Evolutionary conservation across 2,888 invertebrate species (phyloP).

Genomic region (Tetranychus piercei): DNA sequence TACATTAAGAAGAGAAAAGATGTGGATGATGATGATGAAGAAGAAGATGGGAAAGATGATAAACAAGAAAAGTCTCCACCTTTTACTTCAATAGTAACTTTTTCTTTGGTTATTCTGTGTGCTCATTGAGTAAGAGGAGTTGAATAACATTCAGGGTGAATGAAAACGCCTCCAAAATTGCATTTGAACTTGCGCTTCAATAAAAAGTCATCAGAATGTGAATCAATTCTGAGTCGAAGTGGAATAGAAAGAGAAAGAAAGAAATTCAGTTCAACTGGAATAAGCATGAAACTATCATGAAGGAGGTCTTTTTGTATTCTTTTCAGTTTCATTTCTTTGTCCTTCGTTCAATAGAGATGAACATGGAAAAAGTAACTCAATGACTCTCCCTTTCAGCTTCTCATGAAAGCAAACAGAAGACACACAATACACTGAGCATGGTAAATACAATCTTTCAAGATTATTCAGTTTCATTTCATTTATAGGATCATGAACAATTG

Average conservation of each 20-base stretch:
- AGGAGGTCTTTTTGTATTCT: neutral
- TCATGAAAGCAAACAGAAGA: neutral
- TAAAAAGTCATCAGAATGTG: neutral
- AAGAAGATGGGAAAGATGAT: too few species aligned
- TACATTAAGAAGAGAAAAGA: too few species aligned
- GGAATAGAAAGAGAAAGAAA: neutral
- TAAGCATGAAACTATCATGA: slow-evolving; percentile 1
- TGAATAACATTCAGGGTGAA: too few species aligned
- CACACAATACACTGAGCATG: neutral
- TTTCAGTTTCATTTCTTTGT: neutral
- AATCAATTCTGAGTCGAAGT: neutral
- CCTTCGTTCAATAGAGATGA: neutral
- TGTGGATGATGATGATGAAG: too few species aligned
- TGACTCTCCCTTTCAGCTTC: neutral
- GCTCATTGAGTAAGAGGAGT: too few species aligned
- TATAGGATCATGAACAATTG: neutral
- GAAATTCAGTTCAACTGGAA: neutral
- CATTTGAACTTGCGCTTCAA: neutral
- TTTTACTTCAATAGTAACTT: too few species aligned
- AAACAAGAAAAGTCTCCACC: too few species aligned
- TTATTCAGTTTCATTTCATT: neutral
- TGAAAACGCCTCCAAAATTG: too few species aligned
- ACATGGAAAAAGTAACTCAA: neutral
- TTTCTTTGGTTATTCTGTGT: too few species aligned
- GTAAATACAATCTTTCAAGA: neutral